Conservation (phyloP, 2,113 vertebrate genomes). For the Pteropus alecto region DNA sequence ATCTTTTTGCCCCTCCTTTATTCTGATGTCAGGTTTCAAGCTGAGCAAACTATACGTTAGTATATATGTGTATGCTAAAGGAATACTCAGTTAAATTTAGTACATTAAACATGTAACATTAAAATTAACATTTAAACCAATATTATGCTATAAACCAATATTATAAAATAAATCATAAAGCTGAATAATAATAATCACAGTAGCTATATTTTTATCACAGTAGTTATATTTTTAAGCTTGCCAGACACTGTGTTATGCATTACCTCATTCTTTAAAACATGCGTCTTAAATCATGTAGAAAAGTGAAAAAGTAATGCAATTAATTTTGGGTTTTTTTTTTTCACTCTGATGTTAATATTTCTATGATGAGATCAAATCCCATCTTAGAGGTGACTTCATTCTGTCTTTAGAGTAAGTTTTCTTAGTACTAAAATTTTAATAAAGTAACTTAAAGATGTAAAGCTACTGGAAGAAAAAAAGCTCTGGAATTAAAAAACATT, state of each 20-base stretch:
- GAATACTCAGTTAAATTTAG: neutral
- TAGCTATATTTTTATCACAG: neutral
- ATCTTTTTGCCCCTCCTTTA: neutral
- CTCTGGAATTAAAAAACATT: neutral
- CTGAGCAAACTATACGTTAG: neutral
- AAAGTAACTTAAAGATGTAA: neutral
- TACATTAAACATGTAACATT: neutral
- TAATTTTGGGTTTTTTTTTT: neutral
- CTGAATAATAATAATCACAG: neutral
- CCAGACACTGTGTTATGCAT: neutral
- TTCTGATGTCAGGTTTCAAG: neutral
- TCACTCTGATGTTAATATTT: constrained; percentile 29
- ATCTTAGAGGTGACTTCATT: neutral
- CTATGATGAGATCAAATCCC: neutral
- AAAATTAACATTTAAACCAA: constrained; percentile 18
- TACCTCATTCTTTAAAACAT: neutral
- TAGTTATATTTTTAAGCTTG: constrained; percentile 23
- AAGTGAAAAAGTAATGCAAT: constrained; percentile 12
- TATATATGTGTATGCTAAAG: neutral
- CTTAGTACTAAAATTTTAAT: neutral
- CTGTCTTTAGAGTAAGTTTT: constrained; percentile 22
- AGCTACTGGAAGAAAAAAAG: neutral
- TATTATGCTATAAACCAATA: neutral
- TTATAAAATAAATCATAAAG: constrained; percentile 14
- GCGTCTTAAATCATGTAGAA: constrained; percentile 23